Percentiles rank a stretch among this genome's conserved stretches.
These are phyloP conservation scores for Cataglyphis rosenhaueri DNA, from an alignment of 2,888 invertebrate species.

Conservation along the genomic window DNA sequence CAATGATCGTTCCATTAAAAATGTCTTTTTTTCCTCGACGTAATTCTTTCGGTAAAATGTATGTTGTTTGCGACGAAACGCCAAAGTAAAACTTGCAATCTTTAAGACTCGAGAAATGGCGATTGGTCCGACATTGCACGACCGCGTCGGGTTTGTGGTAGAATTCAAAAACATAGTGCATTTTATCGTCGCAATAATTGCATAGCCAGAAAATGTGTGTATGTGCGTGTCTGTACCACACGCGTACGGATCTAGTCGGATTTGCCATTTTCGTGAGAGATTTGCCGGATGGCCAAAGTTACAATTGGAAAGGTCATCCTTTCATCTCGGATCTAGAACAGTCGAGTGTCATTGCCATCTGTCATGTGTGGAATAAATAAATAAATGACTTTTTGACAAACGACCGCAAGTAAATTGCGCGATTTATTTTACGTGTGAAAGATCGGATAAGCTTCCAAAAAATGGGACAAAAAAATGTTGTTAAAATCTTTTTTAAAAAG, in stretches of 20 bases:
- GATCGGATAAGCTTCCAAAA: neutral
- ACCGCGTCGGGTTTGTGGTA: constrained; percentile 2
- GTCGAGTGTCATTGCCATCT: neutral
- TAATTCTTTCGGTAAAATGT: neutral
- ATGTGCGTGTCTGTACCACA: neutral
- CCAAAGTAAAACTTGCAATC: neutral
- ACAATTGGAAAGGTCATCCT: neutral
- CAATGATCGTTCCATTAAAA: neutral
- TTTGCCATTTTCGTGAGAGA: neutral
- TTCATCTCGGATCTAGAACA: constrained; percentile 1
- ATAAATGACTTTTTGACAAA: neutral
- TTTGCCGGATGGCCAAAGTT: neutral
- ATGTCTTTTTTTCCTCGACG: neutral
- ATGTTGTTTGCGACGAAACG: constrained; percentile 15
- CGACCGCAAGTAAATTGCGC: neutral
- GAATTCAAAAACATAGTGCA: constrained; percentile 6
- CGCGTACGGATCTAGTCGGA: neutral
- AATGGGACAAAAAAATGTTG: neutral
- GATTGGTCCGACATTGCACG: constrained; percentile 11
- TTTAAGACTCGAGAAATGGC: constrained; percentile 10
- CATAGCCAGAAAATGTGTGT: neutral
- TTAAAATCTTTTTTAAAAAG: constrained; percentile 1
- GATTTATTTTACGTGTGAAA: neutral
- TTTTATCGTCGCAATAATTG: constrained; percentile 34
- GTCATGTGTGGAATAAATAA: neutral